Conservation (phyloP, 2,888 invertebrate species). For the Ennomos erosarius region DNA sequence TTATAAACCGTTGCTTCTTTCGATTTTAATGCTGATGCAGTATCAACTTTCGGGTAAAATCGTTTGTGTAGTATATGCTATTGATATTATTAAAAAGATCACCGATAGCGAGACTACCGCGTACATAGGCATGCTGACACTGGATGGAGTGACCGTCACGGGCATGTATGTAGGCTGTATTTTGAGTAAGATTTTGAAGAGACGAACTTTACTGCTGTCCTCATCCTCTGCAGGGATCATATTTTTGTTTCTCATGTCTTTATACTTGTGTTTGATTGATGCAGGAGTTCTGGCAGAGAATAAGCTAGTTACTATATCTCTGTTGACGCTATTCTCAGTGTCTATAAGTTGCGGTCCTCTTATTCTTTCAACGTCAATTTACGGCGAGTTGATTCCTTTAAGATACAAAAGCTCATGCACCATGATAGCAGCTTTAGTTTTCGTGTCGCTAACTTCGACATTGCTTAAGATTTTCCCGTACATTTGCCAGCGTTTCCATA, state of each 20-base stretch:
- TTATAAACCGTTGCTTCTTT: constrained; percentile 46
- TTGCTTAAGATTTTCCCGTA: constrained; percentile 47
- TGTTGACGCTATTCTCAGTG: constrained; percentile 48
- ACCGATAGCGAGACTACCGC: constrained; percentile 45
- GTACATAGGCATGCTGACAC: constrained; percentile 50
- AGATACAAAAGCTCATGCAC: constrained; percentile 37
- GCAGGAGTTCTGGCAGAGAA: constrained; percentile 42
- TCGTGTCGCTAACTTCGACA: constrained; percentile 36
- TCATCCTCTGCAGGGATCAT: constrained; percentile 42
- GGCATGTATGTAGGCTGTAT: constrained; percentile 53
- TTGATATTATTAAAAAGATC: constrained; percentile 53
- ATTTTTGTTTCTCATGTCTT: constrained; percentile 48
- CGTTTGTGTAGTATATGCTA: constrained; percentile 45
- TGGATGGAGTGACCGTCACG: constrained; percentile 49
- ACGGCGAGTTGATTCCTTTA: constrained; percentile 48
- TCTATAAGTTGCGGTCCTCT: constrained; percentile 56
- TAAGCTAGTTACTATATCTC: constrained; percentile 40
- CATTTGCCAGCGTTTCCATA: constrained; percentile 38
- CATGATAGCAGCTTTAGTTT: constrained; percentile 37
- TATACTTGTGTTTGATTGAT: constrained; percentile 52
- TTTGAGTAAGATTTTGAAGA: constrained; percentile 43
- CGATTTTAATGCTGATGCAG: constrained; percentile 39
- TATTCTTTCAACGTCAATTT: constrained; percentile 46
- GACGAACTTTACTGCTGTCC: constrained; percentile 44
- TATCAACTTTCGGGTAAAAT: constrained; percentile 54